Base-by-base conservation (phyloP, 2,888 invertebrate genomes). In the Nectonema munidae region DNA sequence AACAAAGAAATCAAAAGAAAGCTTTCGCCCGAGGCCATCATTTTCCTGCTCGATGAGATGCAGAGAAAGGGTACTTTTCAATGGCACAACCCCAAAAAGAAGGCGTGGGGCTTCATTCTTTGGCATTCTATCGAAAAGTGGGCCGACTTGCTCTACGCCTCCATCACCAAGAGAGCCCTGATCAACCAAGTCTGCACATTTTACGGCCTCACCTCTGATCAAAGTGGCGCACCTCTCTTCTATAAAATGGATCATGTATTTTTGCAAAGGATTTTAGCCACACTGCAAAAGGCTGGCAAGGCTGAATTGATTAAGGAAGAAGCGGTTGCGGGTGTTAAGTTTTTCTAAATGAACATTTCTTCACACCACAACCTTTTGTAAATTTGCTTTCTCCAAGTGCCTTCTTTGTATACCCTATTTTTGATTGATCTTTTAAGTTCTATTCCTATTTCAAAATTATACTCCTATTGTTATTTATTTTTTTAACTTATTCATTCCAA, bases 81-180 rank as follows among this genome's bases (percentile, higher is more conserved):
- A 18, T 34, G 35, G 35, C 19, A 18, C 20, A 34, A 19, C 11
- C 17, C 9, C 11, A 14, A 34, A 11, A 34, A 34, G 20, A 34
- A 6, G 15, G 15, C 5, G 20, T 18, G 35, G 5, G 35, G 35
- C 5, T 34, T 19, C 14, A 20, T 34, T 5, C 6, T 34, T 5
- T 34, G 35, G 35, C 14, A 34, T 19, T n/a, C 11, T 34, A 18
- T 34, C 6, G 35, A 34, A 19, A 20, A 34, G 6, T 34, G 35
- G 35, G 6, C 35, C 19, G 11, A 18, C 6, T 4, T 34, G 5
- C 6, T 34, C 6, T 19, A 34, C 14, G 15, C 17, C 17, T 34
- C 9, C 6, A 14, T 14, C 6, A 14, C 15, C 6, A 34, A 19
- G 5, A 16, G 15, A 6, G 35, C 19, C 6, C 11, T 34, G 14